A percentile compares a stretch with the other conserved stretches of the same genome.
Conservation (phyloP, 1,140 invertebrate species). For the Dreissena polymorpha region DNA sequence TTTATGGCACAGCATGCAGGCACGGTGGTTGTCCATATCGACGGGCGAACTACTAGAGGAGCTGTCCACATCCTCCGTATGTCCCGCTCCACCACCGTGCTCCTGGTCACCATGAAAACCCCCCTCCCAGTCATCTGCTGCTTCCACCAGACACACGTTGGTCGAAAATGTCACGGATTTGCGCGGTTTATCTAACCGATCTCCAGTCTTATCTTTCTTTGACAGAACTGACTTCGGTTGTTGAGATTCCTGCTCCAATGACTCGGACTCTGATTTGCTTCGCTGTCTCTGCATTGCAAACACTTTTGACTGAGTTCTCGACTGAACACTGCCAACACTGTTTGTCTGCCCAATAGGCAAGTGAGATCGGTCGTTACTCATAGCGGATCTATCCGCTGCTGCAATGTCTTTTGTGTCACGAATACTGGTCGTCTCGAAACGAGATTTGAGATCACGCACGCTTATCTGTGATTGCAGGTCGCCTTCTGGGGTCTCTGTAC, state of each 20-base stretch:
- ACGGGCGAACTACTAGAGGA: slow-evolving; percentile 39
- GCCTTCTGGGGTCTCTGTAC: slow-evolving; percentile 12
- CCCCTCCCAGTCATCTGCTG: slow-evolving; percentile 4
- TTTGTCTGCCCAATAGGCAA: background rate
- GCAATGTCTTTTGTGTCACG: background rate
- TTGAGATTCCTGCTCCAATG: slow-evolving; percentile 15
- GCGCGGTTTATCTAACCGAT: slow-evolving; percentile 30
- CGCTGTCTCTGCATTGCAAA: slow-evolving; percentile 34
- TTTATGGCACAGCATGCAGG: slow-evolving; percentile 53
- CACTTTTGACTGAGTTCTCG: background rate
- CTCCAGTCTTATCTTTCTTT: slow-evolving; percentile 27
- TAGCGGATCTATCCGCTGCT: background rate
- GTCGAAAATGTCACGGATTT: slow-evolving; percentile 52
- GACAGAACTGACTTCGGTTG: slow-evolving; percentile 47
- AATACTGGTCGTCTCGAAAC: slow-evolving; percentile 34
- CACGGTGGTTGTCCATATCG: slow-evolving; percentile 19
- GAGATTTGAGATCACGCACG: slow-evolving; percentile 35
- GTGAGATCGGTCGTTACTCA: background rate
- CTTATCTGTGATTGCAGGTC: slow-evolving; percentile 15
- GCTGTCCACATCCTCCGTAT: slow-evolving; percentile 45
- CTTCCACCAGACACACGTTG: slow-evolving; percentile 37
- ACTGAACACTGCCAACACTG: background rate
- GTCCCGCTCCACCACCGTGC: slow-evolving; percentile 5
- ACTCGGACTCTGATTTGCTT: slow-evolving; percentile 51
- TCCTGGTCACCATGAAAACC: slow-evolving; percentile 7